A percentile compares a stretch with the other conserved stretches of the same genome.
phyloP scores from a whole-genome alignment of 2,888 invertebrate genomes.

The Drosophila neonasuta region DNA sequence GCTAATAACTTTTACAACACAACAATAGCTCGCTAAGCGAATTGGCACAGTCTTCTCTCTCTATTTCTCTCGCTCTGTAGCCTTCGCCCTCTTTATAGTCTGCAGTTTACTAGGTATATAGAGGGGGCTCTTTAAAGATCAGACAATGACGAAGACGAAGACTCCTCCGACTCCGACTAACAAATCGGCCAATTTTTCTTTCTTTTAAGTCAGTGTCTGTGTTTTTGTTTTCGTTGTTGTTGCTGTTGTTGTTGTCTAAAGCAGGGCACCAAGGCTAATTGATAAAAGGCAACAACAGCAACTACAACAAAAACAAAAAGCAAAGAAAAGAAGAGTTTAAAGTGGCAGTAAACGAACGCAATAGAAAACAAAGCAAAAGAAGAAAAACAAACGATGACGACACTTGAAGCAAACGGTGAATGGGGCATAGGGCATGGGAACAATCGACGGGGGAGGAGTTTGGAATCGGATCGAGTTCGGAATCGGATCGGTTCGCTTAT shows the following conservation, averaged over 20 bases:
- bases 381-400: constrained; percentile 60
- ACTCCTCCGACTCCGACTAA: constrained; percentile 24
- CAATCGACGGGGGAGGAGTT: constrained; percentile 15
- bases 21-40: constrained; percentile 61
- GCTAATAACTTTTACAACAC: constrained; percentile 56
- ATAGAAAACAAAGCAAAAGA: constrained; percentile 28
- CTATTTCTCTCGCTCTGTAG: neutral
- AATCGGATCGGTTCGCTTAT: constrained; percentile 1
- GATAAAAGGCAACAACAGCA: constrained; percentile 59
- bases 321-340: constrained; percentile 9
- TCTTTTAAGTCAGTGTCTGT: constrained; percentile 31
- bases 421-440: constrained; percentile 25
- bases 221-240: constrained; percentile 35
- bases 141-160: constrained; percentile 36
- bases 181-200: constrained; percentile 60
- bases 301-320: too few relatives aligned
- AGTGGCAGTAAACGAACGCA: constrained; percentile 21
- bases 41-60: constrained; percentile 12
- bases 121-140: constrained; percentile 65
- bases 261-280: constrained; percentile 76
- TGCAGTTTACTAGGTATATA: constrained; percentile 38
- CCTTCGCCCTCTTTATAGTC: neutral
- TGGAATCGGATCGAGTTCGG: neutral
- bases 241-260: constrained; percentile 38
- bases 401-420: constrained; percentile 50